Evolutionary conservation across 2,888 invertebrate species (phyloP).

Genomic region (Lasioglossum figueresi): DNA sequence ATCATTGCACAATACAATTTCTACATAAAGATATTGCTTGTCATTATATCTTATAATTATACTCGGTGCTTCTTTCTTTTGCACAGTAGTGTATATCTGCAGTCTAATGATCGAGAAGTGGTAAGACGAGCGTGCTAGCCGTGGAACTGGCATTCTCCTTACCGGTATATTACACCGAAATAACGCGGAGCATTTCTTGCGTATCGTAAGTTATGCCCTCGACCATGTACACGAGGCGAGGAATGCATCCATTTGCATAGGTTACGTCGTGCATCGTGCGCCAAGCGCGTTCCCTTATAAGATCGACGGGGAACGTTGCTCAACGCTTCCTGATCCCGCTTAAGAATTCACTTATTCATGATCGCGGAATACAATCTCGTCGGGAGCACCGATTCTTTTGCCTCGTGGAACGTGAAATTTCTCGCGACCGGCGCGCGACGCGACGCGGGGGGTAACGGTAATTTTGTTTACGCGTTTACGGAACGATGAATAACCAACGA

Average conservation of each 20-base stretch:
- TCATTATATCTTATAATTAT: no score
- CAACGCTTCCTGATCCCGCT: neutral
- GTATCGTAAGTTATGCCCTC: neutral
- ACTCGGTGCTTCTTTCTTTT: no score
- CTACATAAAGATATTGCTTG: no score
- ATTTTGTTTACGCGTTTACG: neutral
- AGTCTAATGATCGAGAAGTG: no score
- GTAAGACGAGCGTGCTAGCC: neutral
- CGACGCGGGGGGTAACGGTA: neutral
- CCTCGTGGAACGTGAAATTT: neutral
- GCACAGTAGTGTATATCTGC: no score
- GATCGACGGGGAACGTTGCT: neutral
- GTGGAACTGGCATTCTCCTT: neutral
- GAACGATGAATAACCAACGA: neutral
- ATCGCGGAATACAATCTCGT: neutral
- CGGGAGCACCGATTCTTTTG: neutral
- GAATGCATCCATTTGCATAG: neutral
- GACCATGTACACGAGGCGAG: neutral
- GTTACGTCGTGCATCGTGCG: neutral
- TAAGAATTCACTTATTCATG: slow-evolving; percentile 1
- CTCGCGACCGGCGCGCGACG: neutral
- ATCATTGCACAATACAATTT: no score
- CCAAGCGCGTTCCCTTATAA: neutral
- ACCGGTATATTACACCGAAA: neutral
- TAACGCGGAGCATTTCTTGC: neutral